Base-by-base conservation (phyloP, 1,140 invertebrate genomes). In the Apocrypta bakeri region DNA sequence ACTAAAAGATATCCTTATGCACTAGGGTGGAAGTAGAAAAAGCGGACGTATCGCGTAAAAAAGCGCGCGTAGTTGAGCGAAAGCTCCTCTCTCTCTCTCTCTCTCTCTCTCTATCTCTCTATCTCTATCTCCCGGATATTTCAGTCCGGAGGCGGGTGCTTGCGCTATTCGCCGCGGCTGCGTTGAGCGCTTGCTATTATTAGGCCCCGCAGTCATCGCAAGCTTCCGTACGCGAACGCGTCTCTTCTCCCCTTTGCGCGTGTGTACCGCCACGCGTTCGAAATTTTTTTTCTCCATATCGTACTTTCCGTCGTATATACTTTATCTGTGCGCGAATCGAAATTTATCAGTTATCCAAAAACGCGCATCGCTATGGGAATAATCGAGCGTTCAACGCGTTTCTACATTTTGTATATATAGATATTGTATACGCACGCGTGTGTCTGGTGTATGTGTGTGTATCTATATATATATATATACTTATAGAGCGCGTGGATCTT, bases 201-300 rank as follows among this genome's bases (percentile, higher is more conserved):
- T 91, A 90, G 90, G 88, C 17, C 2, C 79, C 84, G 84, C 87
- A 89, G 89, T 90, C 90, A 91, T 91, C 89, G 86, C 86, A 86
- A 71, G 79, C 74, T 82, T 75, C 81, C 84, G 82, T 78, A 77
- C 76, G 48, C 25, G 79, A 69, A 83, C 84, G 77, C 77, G 64
- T 73, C 81, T 84, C 74, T 68, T 74, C 56, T 61, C 56, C 48
- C 12, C 2, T 21, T 4, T 3, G 56, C 63, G 63, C 63, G 63
- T 8, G 25, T 7, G 7, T 7, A 8, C 12, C 33, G 24, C 0
- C n/a, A n/a, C 61, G 40, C 40, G 40, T 14, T 42, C 11, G 1
- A 17, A 48, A n/a, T n/a, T n/a, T 17, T 48, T 48, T 48, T 48
- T 48, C 42, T 17, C 12, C 42, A 4, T 9, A 8, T 14, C 11